Evolutionary conservation across 1,140 invertebrate species (phyloP), one percentile per base, ranked within the genome.

Genomic region (Calephelis nemesis): DNA sequence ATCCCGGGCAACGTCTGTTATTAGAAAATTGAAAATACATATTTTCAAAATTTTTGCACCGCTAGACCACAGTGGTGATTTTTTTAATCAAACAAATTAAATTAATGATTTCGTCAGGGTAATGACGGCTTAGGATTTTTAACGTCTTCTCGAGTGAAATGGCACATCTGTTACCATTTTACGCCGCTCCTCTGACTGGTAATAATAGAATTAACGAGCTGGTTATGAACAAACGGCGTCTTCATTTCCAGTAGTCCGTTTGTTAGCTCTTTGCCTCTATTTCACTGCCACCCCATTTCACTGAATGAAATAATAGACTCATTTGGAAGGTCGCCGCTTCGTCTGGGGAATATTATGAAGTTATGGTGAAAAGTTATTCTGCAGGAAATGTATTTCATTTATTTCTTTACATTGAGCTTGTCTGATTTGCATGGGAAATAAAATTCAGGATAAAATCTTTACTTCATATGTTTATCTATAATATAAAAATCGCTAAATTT

Each of bases 191-290:
- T 83, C 84, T 84, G 82, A 84, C 84, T 90, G 84, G 87, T 87
- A 84, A 88, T 88, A 88, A 90, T 85, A 82, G 85, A 88, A 89
- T 89, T 89, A 90, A 90, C 86, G 86, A 82, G 85, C 85, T 88
- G 88, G 85, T 90, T 90, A 89, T 89, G 88, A 88, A 90, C 88
- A 86, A 90, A 88, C 88, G 86, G 82, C 84, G 84, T 88, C 88
- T 90, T 86, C 83, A 89, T 88, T 88, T 88, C 76, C 85, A 90
- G 79, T 80, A 84, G 78, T 74, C 75, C 82, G 82, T 83, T 87
- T 85, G 82, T 86, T 83, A 77, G 78, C 82, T 82, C 85, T 85
- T 79, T 81, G 78, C 79, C 77, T 58, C 85, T 88, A 88, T 90
- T 90, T 86, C 85, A 86, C 83, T 83, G 82, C 78, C 84, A 84